phyloP scores from a whole-genome alignment of 1,140 invertebrate genomes.

The Carposina sasakii region DNA sequence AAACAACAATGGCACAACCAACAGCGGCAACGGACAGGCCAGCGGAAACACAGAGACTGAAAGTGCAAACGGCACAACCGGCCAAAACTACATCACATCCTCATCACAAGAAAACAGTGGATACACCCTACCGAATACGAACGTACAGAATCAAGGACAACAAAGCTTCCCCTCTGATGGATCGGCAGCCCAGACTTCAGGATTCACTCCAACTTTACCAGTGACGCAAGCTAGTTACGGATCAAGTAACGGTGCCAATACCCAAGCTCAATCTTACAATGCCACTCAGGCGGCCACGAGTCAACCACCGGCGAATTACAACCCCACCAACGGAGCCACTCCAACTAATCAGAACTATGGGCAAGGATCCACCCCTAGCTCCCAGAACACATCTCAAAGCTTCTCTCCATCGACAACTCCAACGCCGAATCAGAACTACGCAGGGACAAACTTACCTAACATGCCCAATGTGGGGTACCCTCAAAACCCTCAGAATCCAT shows the following conservation, averaged over 20 bases:
- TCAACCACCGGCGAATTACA: conserved; percentile 40
- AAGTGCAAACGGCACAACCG: conserved; percentile 38
- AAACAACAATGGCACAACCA: conserved; percentile 32
- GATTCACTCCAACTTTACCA: conserved; percentile 37
- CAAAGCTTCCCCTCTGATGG: conserved; percentile 46
- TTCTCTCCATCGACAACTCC: conserved; percentile 58
- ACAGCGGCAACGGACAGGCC: conserved; percentile 43
- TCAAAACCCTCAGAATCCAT: conserved; percentile 43
- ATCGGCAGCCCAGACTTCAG: conserved; percentile 29
- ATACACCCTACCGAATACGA: conserved; percentile 34
- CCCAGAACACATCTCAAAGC: conserved; percentile 45
- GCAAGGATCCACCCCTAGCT: conserved; percentile 23
- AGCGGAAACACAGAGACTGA: conserved; percentile 35
- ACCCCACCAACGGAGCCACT: conserved; percentile 38
- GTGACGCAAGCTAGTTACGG: conserved; percentile 38
- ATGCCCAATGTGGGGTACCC: conserved; percentile 48
- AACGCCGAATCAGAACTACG: conserved; percentile 49
- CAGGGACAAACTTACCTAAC: conserved; percentile 33
- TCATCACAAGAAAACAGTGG: conserved; percentile 50
- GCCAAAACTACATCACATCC: conserved; percentile 52
- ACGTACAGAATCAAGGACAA: conserved; percentile 36
- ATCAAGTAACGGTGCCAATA: conserved; percentile 37
- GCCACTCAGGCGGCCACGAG: conserved; percentile 37
- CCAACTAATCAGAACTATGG: conserved; percentile 42
- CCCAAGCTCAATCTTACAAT: conserved; percentile 33